Percentiles rank a stretch among this genome's conserved stretches.
Conservation (phyloP, 2,888 invertebrate genomes). For the Calephelis perditalis region DNA sequence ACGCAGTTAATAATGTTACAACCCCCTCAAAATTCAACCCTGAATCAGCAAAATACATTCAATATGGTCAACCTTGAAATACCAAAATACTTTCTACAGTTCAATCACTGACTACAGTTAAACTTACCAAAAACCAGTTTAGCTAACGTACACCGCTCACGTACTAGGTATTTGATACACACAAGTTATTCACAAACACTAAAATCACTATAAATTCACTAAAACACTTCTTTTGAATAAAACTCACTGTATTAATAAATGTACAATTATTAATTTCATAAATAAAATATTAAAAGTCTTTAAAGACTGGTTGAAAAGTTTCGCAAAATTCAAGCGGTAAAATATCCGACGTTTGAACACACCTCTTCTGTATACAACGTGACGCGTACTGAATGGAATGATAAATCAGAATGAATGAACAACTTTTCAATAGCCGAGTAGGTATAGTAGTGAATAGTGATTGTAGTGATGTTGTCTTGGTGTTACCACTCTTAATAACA, state of each 20-base stretch:
- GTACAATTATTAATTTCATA: not conserved
- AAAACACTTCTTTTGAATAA: too few relatives aligned
- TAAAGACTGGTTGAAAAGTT: not conserved
- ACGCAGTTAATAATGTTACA: too few relatives aligned
- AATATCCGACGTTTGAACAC: not conserved
- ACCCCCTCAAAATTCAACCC: too few relatives aligned
- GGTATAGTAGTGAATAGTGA: too few relatives aligned
- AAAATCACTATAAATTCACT: not conserved
- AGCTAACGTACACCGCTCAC: constrained; percentile 3
- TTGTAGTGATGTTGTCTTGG: too few relatives aligned
- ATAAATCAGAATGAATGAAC: not conserved
- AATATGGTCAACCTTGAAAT: too few relatives aligned
- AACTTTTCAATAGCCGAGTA: too few relatives aligned
- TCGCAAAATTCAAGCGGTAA: constrained; percentile 1
- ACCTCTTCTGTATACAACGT: not conserved
- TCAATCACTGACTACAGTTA: constrained; percentile 2
- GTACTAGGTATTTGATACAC: not conserved
- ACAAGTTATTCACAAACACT: not conserved
- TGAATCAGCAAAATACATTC: too few relatives aligned
- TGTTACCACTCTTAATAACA: too few relatives aligned
- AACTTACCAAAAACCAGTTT: constrained; percentile 7
- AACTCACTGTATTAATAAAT: too few relatives aligned
- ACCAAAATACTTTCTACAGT: constrained; percentile 2
- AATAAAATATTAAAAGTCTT: not conserved
- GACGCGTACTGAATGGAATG: constrained; percentile 7